Percentiles rank a stretch among this genome's conserved stretches.
These are phyloP conservation scores for Cephalopachus bancanus DNA, from an alignment of 2,797 vertebrate species.

Conservation along the genomic window DNA sequence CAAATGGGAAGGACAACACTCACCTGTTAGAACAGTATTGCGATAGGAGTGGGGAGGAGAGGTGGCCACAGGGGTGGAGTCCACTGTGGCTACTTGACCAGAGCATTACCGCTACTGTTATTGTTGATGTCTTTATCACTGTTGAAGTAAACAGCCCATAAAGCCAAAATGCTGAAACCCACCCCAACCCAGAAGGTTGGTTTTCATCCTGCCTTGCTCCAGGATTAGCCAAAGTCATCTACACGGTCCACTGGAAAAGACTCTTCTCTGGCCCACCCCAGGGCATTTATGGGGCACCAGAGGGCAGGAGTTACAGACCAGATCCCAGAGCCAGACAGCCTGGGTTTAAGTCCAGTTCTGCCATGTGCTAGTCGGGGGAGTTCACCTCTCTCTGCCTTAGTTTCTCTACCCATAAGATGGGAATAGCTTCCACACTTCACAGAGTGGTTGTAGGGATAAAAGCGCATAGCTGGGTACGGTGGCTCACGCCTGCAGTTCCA, in stretches of 20 bases:
- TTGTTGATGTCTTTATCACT: accelerated
- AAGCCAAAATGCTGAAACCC: neutral
- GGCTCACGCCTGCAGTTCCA: no score
- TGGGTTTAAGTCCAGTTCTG: neutral
- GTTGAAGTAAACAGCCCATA: neutral
- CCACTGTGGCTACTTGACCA: no score
- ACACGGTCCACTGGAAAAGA: neutral
- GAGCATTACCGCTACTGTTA: accelerated
- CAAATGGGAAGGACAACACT: neutral
- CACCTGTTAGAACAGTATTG: accelerated
- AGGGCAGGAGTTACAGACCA: no score
- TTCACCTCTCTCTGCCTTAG: neutral
- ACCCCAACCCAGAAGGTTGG: neutral
- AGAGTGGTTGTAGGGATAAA: neutral
- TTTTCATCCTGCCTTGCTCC: neutral
- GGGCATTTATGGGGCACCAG: neutral
- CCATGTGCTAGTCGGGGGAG: neutral
- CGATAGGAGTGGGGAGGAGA: accelerated
- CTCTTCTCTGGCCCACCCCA: neutral
- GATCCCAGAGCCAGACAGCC: neutral
- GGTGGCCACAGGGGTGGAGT: accelerated
- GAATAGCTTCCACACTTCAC: neutral
- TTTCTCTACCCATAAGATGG: neutral
- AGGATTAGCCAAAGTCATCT: neutral
- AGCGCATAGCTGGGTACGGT: no score